phyloP scores from a whole-genome alignment of 2,888 invertebrate genomes.

The Cosmia trapezina region DNA sequence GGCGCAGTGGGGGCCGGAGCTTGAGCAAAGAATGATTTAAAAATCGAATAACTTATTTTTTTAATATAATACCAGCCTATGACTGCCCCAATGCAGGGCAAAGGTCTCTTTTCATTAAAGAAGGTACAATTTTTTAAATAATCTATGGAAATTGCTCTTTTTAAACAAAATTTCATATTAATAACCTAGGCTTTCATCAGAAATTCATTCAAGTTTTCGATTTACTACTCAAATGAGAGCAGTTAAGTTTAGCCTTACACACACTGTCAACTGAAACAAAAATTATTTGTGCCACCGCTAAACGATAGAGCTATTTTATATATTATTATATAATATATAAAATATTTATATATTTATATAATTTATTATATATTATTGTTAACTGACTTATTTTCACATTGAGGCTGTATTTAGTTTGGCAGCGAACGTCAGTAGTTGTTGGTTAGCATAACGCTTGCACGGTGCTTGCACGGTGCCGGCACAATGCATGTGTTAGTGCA shows the following conservation, averaged over 20 bases:
- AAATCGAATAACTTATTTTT: no score
- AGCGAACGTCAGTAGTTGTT: conserved; percentile 25
- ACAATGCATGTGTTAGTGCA: conserved; percentile 60
- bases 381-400: conserved; percentile 7
- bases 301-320: neutral
- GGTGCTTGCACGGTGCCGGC: neutral
- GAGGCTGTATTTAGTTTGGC: conserved; percentile 52
- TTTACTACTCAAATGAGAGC: neutral
- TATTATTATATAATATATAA: no score
- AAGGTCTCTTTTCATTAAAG: no score
- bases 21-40: neutral
- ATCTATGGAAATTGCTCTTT: neutral
- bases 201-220: neutral
- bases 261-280: neutral
- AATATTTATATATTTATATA: no score
- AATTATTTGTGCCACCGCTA: conserved; percentile 21
- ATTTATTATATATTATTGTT: no score
- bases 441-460: neutral
- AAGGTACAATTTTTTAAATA: no score
- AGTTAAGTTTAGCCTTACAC: neutral
- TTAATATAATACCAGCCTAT: no score
- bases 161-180: neutral
- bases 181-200: neutral
- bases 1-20: neutral
- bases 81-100: no score